phyloP scores from a whole-genome alignment of 92 coral and sea anemone species.

The Epizoanthus scotinus region DNA sequence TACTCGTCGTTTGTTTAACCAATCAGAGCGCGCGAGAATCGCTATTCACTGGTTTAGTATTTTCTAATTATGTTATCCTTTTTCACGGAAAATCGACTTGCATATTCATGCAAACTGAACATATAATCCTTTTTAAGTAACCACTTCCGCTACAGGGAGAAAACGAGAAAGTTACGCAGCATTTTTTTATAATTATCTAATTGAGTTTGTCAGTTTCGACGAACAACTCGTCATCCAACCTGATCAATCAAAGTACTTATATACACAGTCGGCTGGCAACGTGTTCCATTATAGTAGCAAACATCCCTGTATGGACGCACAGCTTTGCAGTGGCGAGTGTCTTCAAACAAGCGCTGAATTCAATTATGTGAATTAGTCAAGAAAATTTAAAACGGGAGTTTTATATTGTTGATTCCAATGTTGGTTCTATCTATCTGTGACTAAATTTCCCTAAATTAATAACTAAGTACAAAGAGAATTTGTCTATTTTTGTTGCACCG shows the following conservation, averaged over 20 bases:
- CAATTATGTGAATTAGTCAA: constrained; percentile 14
- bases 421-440: not conserved
- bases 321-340: no score
- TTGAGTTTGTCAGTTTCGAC: no score
- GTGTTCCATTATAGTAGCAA: no score
- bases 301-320: no score
- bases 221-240: not conserved
- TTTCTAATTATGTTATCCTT: no score
- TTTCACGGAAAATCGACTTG: not conserved
- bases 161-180: no score
- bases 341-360: constrained; percentile 7
- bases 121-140: not conserved
- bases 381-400: constrained; percentile 1
- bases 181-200: no score
- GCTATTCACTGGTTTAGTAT: no score
- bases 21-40: no score
- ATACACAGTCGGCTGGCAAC: no score
- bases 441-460: not conserved
- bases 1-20: no score
- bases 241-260: not conserved
- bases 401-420: not conserved
- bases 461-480: not conserved
- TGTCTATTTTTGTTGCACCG: constrained; percentile 1
- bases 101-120: not conserved
- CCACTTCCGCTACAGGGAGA: not conserved